These are phyloP conservation scores for Podarcis siculus DNA, from an alignment of 2,797 vertebrate species.

Conservation along the genomic window DNA sequence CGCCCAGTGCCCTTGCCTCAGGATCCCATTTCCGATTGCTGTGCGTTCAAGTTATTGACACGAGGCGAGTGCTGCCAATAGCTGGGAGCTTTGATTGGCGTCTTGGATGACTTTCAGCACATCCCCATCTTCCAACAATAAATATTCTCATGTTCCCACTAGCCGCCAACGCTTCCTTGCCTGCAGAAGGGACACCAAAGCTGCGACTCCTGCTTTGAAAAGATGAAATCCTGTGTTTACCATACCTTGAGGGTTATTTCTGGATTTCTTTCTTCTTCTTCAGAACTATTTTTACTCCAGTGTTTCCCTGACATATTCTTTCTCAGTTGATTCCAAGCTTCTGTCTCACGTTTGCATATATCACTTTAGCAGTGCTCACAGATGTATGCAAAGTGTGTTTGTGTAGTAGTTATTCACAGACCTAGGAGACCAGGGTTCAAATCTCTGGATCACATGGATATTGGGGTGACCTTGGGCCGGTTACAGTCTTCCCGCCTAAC, in stretches of 20 bases:
- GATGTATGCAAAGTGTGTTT: too few species aligned
- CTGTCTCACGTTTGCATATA: neutral
- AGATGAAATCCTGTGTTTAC: neutral
- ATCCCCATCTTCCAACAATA: neutral
- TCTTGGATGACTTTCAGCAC: constrained; percentile 22
- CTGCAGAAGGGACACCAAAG: neutral
- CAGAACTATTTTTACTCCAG: neutral
- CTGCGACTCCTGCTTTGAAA: neutral
- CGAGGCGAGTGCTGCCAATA: neutral
- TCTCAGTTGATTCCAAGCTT: neutral
- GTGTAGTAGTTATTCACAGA: too few species aligned
- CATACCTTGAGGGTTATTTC: neutral
- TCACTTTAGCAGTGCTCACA: neutral
- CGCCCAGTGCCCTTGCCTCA: neutral
- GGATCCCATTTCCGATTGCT: constrained; percentile 1
- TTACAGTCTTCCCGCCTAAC: too few species aligned
- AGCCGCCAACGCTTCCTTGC: neutral
- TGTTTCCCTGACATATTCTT: neutral
- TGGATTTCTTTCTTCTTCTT: neutral
- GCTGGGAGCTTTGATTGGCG: constrained; percentile 18
- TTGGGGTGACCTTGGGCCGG: too few species aligned
- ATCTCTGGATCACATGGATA: too few species aligned
- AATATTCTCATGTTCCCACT: neutral
- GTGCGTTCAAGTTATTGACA: constrained; percentile 6
- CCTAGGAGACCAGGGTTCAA: too few species aligned